Evolutionary conservation across 2,113 vertebrate species (phyloP).

Genomic region (Prochilodus magdalenae): DNA sequence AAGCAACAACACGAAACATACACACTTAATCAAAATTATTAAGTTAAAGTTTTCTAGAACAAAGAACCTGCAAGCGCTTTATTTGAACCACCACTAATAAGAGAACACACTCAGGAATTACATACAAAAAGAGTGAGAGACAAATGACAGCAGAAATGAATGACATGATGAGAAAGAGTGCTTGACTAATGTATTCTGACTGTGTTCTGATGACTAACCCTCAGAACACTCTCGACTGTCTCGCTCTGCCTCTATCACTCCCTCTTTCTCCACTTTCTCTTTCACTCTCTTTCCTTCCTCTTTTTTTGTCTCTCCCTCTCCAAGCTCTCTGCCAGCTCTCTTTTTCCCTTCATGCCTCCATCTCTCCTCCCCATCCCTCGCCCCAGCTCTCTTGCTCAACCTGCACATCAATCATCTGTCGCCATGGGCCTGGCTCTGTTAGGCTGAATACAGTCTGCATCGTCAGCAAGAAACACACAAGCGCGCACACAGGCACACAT

Average conservation of each 20-base stretch:
- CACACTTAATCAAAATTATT: too few relatives aligned
- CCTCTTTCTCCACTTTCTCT: neutral
- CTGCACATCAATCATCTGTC: conserved; percentile 67
- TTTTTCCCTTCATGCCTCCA: too few relatives aligned
- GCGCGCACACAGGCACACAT: conserved; percentile 50
- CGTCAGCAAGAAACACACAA: conserved; percentile 64
- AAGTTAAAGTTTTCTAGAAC: too few relatives aligned
- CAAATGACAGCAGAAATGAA: conserved; percentile 14
- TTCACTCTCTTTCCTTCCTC: conserved; percentile 26
- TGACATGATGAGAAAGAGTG: neutral
- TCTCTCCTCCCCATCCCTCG: conserved; percentile 31
- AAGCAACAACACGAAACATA: too few relatives aligned
- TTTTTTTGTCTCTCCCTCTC: too few relatives aligned
- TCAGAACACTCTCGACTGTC: neutral
- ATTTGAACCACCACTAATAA: neutral
- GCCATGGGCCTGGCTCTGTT: conserved; percentile 63
- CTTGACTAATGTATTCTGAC: neutral
- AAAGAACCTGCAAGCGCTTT: too few relatives aligned
- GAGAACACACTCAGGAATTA: neutral
- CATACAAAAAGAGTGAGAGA: conserved; percentile 7
- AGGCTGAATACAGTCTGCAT: conserved; percentile 57
- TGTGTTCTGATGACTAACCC: conserved; percentile 1
- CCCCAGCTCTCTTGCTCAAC: conserved; percentile 43
- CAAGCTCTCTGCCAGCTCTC: too few relatives aligned
- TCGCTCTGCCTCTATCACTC: conserved; percentile 2